A percentile compares a stretch with the other conserved stretches of the same genome.
These are phyloP conservation scores for Trachelus stipa DNA, from an alignment of 2,888 invertebrate species.

Conservation along the genomic window DNA sequence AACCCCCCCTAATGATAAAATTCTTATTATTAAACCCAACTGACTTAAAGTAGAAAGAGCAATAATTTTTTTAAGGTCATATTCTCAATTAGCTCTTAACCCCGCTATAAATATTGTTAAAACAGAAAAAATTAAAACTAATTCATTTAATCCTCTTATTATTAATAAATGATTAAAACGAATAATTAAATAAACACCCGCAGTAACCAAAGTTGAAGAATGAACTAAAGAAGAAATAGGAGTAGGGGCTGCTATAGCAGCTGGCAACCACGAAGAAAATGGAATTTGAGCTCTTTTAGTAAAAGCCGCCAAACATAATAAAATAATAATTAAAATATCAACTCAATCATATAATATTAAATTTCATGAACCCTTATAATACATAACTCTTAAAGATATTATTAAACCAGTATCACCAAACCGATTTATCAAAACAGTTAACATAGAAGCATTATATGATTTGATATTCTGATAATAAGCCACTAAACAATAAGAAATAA, in stretches of 20 bases:
- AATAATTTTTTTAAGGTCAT: conserved; percentile 84
- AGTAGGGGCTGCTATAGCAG: conserved; percentile 82
- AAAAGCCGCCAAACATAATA: conserved; percentile 69
- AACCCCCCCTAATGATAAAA: conserved; percentile 70
- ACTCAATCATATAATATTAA: conserved; percentile 23
- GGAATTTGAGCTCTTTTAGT: conserved; percentile 87
- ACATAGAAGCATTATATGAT: conserved; percentile 78
- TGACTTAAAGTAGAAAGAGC: conserved; percentile 82
- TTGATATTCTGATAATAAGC: conserved; percentile 78
- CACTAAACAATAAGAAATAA: conserved; percentile 80
- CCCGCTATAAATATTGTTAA: conserved; percentile 75
- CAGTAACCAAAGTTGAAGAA: conserved; percentile 83
- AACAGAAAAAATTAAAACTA: conserved; percentile 45
- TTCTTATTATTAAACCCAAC: conserved; percentile 79
- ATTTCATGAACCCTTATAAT: conserved; percentile 51
- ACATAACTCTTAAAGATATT: conserved; percentile 55
- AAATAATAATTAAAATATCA: conserved; percentile 61
- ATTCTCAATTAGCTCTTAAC: conserved; percentile 73
- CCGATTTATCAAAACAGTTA: conserved; percentile 80
- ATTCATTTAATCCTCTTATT: conserved; percentile 7
- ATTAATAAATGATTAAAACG: conserved; percentile 70
- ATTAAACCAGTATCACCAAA: conserved; percentile 79
- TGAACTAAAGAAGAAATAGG: conserved; percentile 82
- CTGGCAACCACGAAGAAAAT: conserved; percentile 81
- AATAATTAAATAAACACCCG: conserved; percentile 80